Evolutionary conservation across 2,113 vertebrate species (phyloP), one percentile per base, ranked within the genome.

Genomic region (Vulpes lagopus): DNA sequence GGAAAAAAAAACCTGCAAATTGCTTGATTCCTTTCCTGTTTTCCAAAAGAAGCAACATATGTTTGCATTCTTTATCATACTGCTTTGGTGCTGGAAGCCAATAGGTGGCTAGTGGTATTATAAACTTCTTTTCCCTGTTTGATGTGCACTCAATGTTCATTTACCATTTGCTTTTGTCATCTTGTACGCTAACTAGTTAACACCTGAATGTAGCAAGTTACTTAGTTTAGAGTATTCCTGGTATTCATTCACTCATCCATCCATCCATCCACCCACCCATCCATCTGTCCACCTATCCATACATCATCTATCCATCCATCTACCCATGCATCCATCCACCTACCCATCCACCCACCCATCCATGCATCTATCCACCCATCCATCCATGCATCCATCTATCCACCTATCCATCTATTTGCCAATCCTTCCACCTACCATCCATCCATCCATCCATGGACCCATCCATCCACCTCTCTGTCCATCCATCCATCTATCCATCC

Each of bases 1-100:
- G 49, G 55, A 1, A 35, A 16, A 25, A 65, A 59, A 89, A 90
- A 30, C 64, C n/a, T 74, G 55, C 82, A 89, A 5, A 86, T 38
- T 22, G 79, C 92, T 96, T 55, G 92, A 87, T 96, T 97, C 64
- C 84, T 96, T 87, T 87, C 79, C 87, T 85, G 4, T 94, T 92
- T 94, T 62, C 87, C 20, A 60, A 90, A 80, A 92, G 79, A 96
- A 85, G 87, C 83, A 91, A 32, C 84, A 3, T 65, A 78, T 25
- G 84, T 89, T 85, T 91, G 91, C 91, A 4, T 73, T 93, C 95
- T 96, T 82, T 51, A 14, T 53, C 27, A 3, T 19, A 7, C 57
- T 67, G 88, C 94, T 92, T 81, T 53, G 92, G 92, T 87, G 90
- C 55, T 89, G 25, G 79, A 84, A 64, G 19, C 74, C 69, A 6